Evolutionary conservation across 2,888 invertebrate genomes (phyloP).

Genomic region (Ornithoptera priamus): DNA sequence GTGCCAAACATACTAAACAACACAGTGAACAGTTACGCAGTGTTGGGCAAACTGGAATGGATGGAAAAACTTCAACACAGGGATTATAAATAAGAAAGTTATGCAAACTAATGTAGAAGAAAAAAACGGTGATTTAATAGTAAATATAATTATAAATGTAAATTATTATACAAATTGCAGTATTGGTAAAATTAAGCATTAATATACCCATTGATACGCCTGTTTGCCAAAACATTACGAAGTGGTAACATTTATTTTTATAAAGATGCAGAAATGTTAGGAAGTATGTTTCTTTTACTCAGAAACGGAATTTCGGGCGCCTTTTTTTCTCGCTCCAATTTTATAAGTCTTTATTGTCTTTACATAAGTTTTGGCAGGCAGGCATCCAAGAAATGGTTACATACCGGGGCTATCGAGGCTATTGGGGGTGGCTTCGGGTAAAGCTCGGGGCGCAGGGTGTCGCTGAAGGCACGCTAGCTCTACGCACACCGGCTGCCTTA

Average conservation of each 20-base stretch:
- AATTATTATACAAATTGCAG: background rate
- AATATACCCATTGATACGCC: background rate
- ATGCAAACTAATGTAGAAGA: background rate
- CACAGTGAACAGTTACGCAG: conserved; percentile 12
- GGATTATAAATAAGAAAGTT: background rate
- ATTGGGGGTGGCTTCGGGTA: conserved; percentile 75
- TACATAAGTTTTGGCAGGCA: conserved; percentile 17
- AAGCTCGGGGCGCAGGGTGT: conserved; percentile 75
- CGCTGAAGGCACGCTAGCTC: conserved; percentile 86
- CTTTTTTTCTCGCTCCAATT: background rate
- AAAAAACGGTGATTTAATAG: background rate
- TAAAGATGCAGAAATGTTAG: background rate
- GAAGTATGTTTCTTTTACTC: background rate
- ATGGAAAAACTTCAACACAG: background rate
- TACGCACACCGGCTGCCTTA: conserved; percentile 89
- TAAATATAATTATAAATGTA: background rate
- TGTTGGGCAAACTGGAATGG: background rate
- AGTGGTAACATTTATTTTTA: background rate
- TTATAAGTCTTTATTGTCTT: background rate
- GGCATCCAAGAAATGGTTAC: conserved; percentile 24
- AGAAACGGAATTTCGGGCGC: background rate
- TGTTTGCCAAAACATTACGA: conserved; percentile 20
- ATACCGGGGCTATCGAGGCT: conserved; percentile 77
- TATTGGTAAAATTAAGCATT: background rate
- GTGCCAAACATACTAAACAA: conserved; percentile 11